phyloP scores from a whole-genome alignment of 2,113 vertebrate species.

The Chionodraco myersi region DNA sequence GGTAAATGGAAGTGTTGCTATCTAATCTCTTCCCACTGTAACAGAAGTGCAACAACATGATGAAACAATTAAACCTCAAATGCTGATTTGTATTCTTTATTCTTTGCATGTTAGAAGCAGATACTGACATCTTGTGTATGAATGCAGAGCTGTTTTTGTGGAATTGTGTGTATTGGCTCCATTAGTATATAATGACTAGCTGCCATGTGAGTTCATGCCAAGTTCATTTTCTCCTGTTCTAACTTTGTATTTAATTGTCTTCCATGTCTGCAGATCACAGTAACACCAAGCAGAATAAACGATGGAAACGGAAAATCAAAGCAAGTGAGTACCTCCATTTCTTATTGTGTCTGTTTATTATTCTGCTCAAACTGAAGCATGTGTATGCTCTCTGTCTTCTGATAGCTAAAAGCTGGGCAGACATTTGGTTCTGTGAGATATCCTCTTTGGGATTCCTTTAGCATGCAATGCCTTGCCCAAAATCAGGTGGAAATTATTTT shows the following conservation, averaged over 20 bases:
- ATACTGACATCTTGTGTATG: too few species aligned
- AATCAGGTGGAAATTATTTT: background rate
- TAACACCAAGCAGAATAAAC: slow-evolving; percentile 52
- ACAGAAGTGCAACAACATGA: too few species aligned
- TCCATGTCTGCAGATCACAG: slow-evolving; percentile 33
- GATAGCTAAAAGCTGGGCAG: too few species aligned
- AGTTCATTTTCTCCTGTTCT: background rate
- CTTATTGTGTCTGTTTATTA: background rate
- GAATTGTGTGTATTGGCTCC: too few species aligned
- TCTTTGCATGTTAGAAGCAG: too few species aligned
- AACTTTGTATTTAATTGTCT: background rate
- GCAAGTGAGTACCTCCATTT: slow-evolving; percentile 64
- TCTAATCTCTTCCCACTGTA: too few species aligned
- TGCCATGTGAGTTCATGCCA: background rate
- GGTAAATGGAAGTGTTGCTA: too few species aligned
- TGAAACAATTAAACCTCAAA: too few species aligned
- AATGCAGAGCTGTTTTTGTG: too few species aligned
- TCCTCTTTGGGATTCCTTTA: background rate
- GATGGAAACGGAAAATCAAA: slow-evolving; percentile 75
- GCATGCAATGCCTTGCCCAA: too few species aligned
- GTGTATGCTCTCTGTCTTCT: background rate
- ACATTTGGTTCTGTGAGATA: background rate
- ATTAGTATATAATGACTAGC: too few species aligned
- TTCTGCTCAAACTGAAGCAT: background rate
- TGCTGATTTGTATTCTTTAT: too few species aligned